phyloP scores from a whole-genome alignment of 2,797 vertebrate species.

The Acipenser transmontanus region DNA sequence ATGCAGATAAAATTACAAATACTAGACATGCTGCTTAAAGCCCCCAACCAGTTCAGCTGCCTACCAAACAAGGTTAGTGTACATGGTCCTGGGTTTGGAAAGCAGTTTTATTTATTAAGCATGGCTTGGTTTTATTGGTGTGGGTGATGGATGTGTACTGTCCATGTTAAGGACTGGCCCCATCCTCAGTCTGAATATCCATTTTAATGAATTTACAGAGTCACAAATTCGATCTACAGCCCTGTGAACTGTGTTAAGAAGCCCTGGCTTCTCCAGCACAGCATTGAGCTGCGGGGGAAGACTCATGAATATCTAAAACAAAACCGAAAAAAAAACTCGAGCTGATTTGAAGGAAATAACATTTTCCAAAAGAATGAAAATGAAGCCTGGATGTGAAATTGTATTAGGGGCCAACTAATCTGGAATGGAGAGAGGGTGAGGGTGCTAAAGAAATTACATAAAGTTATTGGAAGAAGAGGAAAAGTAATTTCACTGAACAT shows the following conservation, averaged over 20 bases:
- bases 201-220: background rate
- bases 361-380: slow-evolving; percentile 17
- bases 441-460: slow-evolving; percentile 23
- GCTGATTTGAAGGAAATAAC: slow-evolving; percentile 18
- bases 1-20: slow-evolving; percentile 34
- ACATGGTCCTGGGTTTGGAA: too few relatives aligned
- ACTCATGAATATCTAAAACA: slow-evolving; percentile 23
- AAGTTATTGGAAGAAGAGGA: slow-evolving; percentile 24
- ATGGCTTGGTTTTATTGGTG: slow-evolving; percentile 1
- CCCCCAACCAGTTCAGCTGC: slow-evolving; percentile 7
- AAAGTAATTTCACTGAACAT: slow-evolving; percentile 24
- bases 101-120: background rate
- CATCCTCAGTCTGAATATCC: background rate
- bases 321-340: background rate
- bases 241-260: slow-evolving; percentile 11
- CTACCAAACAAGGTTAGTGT: slow-evolving; percentile 31
- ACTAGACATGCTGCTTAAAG: slow-evolving; percentile 3
- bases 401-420: slow-evolving; percentile 21
- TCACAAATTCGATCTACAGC: slow-evolving; percentile 1
- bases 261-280: slow-evolving; percentile 1
- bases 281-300: slow-evolving; percentile 1
- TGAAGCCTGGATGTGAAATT: slow-evolving; percentile 18
- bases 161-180: background rate
- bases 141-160: background rate
- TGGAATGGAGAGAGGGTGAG: slow-evolving; percentile 16